Evolutionary conservation across 2,113 vertebrate species (phyloP).

Genomic region (Apodemus sylvaticus): DNA sequence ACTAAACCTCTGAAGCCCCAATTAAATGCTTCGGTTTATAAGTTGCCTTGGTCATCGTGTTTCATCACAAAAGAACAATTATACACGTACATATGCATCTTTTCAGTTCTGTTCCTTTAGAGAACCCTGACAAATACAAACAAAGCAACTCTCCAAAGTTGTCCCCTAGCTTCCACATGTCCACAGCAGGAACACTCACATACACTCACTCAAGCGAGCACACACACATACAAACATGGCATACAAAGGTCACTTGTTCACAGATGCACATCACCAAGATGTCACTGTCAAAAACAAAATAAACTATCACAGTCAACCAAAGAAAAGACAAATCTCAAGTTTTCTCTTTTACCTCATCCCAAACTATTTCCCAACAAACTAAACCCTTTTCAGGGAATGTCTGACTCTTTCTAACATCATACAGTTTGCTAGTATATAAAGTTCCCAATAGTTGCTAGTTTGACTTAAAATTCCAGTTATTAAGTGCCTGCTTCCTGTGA

Average conservation of each 20-base stretch:
- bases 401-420: background rate
- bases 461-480: background rate
- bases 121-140: background rate
- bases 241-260: background rate
- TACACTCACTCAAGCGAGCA: too few species aligned
- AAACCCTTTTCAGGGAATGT: background rate
- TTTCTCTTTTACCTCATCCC: background rate
- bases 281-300: background rate
- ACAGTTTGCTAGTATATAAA: background rate
- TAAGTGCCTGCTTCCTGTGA: background rate
- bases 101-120: background rate
- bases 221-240: background rate
- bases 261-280: background rate
- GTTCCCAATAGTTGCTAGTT: background rate
- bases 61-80: background rate
- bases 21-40: background rate
- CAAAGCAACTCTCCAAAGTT: background rate
- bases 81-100: background rate
- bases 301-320: background rate
- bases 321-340: background rate
- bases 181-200: background rate
- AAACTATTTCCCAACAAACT: background rate
- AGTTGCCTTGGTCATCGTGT: background rate
- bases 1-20: background rate
- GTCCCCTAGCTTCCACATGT: background rate